Evolutionary conservation across 2,113 vertebrate genomes (phyloP).

Genomic region (Pagrus major): DNA sequence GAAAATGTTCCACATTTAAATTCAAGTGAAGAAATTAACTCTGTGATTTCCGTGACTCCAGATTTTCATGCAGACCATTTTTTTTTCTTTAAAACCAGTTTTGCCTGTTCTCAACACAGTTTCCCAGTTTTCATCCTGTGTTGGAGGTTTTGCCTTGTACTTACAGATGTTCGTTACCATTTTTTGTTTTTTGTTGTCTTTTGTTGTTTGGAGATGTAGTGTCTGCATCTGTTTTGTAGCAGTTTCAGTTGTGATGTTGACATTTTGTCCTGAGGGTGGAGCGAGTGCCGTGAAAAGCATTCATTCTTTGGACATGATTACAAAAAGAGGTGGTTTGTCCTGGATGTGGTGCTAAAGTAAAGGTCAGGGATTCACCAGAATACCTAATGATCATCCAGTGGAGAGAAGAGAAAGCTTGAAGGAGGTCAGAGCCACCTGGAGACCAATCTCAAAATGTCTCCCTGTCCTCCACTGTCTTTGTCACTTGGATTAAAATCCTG

Average conservation of each 20-base stretch:
- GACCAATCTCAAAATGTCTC: not conserved
- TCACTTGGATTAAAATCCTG: not conserved
- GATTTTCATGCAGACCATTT: too few relatives aligned
- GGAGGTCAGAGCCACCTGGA: not conserved
- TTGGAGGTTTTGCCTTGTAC: too few relatives aligned
- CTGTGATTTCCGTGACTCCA: too few relatives aligned
- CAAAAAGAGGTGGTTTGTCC: not conserved
- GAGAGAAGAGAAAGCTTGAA: not conserved
- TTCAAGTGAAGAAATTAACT: too few relatives aligned
- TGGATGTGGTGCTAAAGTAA: not conserved
- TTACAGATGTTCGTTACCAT: too few relatives aligned
- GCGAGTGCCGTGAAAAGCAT: not conserved
- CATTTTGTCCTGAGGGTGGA: not conserved
- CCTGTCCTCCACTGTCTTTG: not conserved
- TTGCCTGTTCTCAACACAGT: too few relatives aligned
- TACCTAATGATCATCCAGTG: not conserved
- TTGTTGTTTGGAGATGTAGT: too few relatives aligned
- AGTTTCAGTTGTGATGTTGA: not conserved
- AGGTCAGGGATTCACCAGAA: not conserved
- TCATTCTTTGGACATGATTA: not conserved
- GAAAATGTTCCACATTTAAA: too few relatives aligned
- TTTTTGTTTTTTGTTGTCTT: too few relatives aligned
- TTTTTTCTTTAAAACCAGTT: too few relatives aligned
- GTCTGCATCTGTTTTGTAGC: too few relatives aligned
- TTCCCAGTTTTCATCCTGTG: too few relatives aligned